These are phyloP conservation scores for Idris sp. DNA, from an alignment of 1,140 invertebrate genomes.

Conservation along the genomic window DNA sequence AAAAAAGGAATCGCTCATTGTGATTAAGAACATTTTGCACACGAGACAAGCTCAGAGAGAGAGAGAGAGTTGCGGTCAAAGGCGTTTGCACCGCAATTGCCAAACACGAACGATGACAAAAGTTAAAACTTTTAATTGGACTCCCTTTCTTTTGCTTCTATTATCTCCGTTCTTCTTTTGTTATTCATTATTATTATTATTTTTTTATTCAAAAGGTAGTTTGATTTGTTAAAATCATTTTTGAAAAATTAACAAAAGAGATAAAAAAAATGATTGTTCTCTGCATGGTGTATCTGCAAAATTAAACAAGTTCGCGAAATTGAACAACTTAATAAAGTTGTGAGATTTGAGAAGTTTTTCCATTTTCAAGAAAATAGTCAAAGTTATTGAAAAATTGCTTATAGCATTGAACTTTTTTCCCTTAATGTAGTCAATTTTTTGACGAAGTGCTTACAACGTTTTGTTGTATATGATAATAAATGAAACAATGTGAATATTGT, in stretches of 20 bases:
- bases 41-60: no score
- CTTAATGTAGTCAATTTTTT: no score
- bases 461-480: no score
- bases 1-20: slow-evolving; percentile 40
- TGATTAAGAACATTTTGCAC: slow-evolving; percentile 30
- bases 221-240: no score
- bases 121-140: slow-evolving; percentile 25
- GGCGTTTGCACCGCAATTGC: slow-evolving; percentile 9
- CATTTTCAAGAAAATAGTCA: slow-evolving; percentile 6
- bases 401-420: background rate
- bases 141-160: background rate
- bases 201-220: no score
- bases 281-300: no score
- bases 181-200: no score
- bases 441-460: no score
- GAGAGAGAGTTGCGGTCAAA: no score
- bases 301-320: slow-evolving; percentile 9
- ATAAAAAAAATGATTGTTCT: no score
- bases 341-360: slow-evolving; percentile 3
- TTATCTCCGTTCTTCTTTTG: background rate
- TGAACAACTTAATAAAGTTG: slow-evolving; percentile 3
- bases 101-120: slow-evolving; percentile 27
- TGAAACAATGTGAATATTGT: no score
- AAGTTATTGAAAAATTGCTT: slow-evolving; percentile 6
- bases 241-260: no score